phyloP scores from a whole-genome alignment of 2,888 invertebrate genomes.

The Ephialtes manifestator region DNA sequence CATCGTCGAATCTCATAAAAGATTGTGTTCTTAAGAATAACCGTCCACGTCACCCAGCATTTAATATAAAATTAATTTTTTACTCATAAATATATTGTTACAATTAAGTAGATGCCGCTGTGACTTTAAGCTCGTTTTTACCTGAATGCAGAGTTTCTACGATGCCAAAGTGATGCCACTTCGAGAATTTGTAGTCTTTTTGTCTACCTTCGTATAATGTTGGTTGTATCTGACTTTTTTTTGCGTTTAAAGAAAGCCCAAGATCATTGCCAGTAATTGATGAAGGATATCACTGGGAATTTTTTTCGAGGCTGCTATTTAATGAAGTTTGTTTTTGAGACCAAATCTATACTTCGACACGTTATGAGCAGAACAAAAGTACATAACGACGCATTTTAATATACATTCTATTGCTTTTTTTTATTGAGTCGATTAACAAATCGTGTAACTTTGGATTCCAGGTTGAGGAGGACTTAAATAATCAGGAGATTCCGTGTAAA shows the following conservation, averaged over 20 bases:
- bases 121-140: slow-evolving; percentile 3
- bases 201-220: too few relatives aligned
- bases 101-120: slow-evolving; percentile 18
- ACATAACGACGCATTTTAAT: background rate
- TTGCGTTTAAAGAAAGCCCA: too few relatives aligned
- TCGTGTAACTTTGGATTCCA: slow-evolving; percentile 75
- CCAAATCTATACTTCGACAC: too few relatives aligned
- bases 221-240: too few relatives aligned
- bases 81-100: background rate
- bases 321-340: too few relatives aligned
- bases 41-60: background rate
- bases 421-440: slow-evolving; percentile 8
- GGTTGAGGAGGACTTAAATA: slow-evolving; percentile 87
- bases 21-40: background rate
- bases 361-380: too few relatives aligned
- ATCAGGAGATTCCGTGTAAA: slow-evolving; percentile 71
- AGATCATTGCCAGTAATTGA: too few relatives aligned
- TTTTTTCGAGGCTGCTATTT: too few relatives aligned
- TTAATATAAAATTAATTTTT: slow-evolving; percentile 16
- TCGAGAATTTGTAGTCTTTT: background rate
- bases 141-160: background rate
- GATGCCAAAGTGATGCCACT: slow-evolving; percentile 9
- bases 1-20: background rate
- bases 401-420: background rate
- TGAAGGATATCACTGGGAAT: too few relatives aligned